Evolutionary conservation across 2,113 vertebrate genomes (phyloP).

Genomic region (Grantiella picta): DNA sequence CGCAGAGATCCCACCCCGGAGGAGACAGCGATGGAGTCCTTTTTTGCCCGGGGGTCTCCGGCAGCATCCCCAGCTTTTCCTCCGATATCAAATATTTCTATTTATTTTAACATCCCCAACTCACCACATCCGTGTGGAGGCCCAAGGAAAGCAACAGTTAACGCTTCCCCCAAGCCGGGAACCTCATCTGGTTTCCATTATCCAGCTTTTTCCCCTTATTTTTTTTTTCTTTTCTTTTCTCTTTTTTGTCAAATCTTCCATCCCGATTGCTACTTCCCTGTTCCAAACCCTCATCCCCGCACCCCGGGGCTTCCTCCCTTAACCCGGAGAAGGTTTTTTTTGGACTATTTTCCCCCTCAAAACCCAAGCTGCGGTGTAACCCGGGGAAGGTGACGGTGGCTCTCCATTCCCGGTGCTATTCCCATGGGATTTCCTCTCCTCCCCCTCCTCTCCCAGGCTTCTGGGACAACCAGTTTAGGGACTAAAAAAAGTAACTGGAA

Average conservation of each 20-base stretch:
- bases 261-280: neutral
- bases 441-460: neutral
- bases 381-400: neutral
- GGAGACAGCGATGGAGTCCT: neutral
- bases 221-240: too few relatives aligned
- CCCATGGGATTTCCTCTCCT: neutral
- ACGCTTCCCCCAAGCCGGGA: neutral
- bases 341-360: neutral
- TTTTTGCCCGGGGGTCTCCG: too few relatives aligned
- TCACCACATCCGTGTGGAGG: neutral
- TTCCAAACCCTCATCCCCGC: neutral
- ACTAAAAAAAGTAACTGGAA: conserved; percentile 32
- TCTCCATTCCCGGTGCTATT: neutral
- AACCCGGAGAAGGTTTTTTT: accelerated
- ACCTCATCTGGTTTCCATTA: conserved; percentile 57
- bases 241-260: neutral
- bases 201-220: neutral
- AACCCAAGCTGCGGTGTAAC: neutral
- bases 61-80: too few relatives aligned
- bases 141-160: neutral
- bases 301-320: neutral
- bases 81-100: accelerated
- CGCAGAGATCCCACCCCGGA: neutral
- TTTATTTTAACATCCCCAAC: accelerated
- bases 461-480: conserved; percentile 14